Conservation (phyloP, 1,140 invertebrate genomes). For the Bilobella aurantiaca region DNA sequence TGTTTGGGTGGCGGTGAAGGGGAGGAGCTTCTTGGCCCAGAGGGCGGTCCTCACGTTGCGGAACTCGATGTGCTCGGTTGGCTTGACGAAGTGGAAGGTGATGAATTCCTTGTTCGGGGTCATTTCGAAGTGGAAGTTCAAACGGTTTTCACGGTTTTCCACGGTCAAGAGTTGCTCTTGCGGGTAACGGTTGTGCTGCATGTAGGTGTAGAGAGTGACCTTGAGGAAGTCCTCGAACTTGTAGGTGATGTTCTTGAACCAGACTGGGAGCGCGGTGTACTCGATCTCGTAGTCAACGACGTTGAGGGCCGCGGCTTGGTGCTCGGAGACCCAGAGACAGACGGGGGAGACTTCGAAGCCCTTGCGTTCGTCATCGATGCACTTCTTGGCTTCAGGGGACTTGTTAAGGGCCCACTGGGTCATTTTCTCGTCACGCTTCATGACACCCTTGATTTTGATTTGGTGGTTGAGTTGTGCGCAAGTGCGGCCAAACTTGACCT, state of each 20-base stretch:
- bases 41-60: slow-evolving; percentile 18
- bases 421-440: slow-evolving; percentile 22
- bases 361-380: slow-evolving; percentile 22
- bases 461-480: slow-evolving; percentile 20
- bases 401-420: slow-evolving; percentile 29
- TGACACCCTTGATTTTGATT: slow-evolving; percentile 16
- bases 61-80: slow-evolving; percentile 12
- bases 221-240: slow-evolving; percentile 11
- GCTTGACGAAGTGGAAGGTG: slow-evolving; percentile 14
- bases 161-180: neutral
- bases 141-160: too few relatives aligned
- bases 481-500: slow-evolving; percentile 13
- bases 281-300: slow-evolving; percentile 7
- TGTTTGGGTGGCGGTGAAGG: slow-evolving; percentile 24
- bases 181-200: slow-evolving; percentile 20
- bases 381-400: slow-evolving; percentile 28
- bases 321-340: slow-evolving; percentile 20
- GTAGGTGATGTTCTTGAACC: slow-evolving; percentile 12
- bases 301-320: slow-evolving; percentile 32
- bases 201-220: slow-evolving; percentile 5
- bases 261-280: slow-evolving; percentile 13
- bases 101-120: slow-evolving; percentile 26
- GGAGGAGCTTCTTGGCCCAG: slow-evolving; percentile 16
- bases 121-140: slow-evolving; percentile 9
- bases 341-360: slow-evolving; percentile 28